Evolutionary conservation across 2,797 vertebrate species (phyloP).

Genomic region (Perodicticus potto): DNA sequence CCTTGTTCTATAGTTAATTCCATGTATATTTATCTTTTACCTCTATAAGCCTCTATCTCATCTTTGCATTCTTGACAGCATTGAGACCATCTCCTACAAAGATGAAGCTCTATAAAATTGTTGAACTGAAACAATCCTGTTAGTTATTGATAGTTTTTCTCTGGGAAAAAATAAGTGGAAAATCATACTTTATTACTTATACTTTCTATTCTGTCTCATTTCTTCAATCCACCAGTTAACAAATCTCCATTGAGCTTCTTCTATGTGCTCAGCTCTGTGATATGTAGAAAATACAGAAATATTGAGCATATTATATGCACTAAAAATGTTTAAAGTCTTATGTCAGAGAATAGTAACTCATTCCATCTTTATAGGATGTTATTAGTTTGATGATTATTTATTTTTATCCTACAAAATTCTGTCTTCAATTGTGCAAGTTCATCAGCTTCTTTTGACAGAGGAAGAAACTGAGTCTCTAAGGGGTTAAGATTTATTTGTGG

Average conservation of each 20-base stretch:
- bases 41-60: background rate
- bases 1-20: background rate
- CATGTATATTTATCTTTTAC: background rate
- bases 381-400: background rate
- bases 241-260: slow-evolving; percentile 19
- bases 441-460: background rate
- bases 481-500: background rate
- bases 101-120: background rate
- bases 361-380: background rate
- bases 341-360: background rate
- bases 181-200: background rate
- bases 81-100: background rate
- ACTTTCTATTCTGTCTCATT: background rate
- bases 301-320: background rate
- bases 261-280: background rate
- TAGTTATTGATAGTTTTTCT: slow-evolving; percentile 23
- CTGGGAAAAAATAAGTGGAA: slow-evolving; percentile 2
- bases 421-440: background rate
- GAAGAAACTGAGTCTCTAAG: background rate
- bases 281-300: slow-evolving; percentile 31
- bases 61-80: slow-evolving; percentile 4
- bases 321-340: slow-evolving; percentile 27
- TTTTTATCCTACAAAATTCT: slow-evolving; percentile 18
- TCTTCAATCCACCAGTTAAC: background rate
- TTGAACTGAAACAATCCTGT: background rate